Base-by-base conservation (phyloP, 2,888 invertebrate genomes). In the Eristalis intricaria region DNA sequence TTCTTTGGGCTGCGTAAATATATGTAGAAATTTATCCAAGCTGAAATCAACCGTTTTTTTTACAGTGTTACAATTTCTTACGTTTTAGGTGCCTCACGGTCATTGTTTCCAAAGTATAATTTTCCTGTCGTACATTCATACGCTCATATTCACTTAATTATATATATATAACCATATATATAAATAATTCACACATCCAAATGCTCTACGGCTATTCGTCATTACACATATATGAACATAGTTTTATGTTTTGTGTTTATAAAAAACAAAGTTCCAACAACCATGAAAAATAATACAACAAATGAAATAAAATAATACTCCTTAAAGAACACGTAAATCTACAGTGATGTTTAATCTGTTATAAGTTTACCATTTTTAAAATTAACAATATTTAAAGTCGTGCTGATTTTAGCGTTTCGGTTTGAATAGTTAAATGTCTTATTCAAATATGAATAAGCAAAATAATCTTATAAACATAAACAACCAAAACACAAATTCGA, bases 401-500 rank as follows among this genome's bases (percentile, higher is more conserved):
- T 82, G 82, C 69, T 70, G 63, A 63, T 65, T 70, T 70, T 56
- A 70, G 78, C 73, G 68, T 63, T 85, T 26, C 26, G 3, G 64
- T 15, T 29, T 58, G 60, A 50, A 76, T 71, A 70, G 80, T 71
- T 78, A 58, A 58, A 73, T 81, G 69, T 22, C 73, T 81, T 85
- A 81, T 85, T 85, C 77, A 86, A 82, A 61, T 61, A 86, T 87
- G 87, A 87, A 87, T 79, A 83, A 76, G 73, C 70, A 76, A 71
- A 73, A 71, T 22, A 61, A 86, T 66, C 75, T 58, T 61, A 77
- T 78, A 75, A 82, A 88, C 74, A 84, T 79, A 78, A 84, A 73
- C 78, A 88, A 89, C 70, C 84, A 88, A 61, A 84, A 35, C 64
- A 89, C 85, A 66, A 73, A 91, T 90, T 92, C 93, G 89, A 94